Evolutionary conservation across 2,113 vertebrate genomes (phyloP).

Genomic region (Accipiter cooperii): DNA sequence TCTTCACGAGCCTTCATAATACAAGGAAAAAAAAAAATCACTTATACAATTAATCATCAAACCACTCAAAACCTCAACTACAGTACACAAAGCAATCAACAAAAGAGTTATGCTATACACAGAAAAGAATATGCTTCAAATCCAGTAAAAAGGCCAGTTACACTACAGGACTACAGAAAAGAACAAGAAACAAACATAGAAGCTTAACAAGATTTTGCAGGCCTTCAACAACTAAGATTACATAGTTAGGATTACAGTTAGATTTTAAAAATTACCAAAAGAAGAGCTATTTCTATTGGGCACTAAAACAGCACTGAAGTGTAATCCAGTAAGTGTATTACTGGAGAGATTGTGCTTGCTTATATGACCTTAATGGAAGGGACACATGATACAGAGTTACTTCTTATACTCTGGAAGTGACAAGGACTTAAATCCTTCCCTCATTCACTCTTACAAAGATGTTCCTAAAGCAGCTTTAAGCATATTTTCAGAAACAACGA

Average conservation of each 20-base stretch:
- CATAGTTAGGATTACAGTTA: not conserved
- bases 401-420: not conserved
- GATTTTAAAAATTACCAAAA: not conserved
- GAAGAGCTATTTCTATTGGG: not conserved
- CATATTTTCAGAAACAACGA: not conserved
- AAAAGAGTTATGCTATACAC: not conserved
- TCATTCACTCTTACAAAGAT: not conserved
- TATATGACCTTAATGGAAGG: not conserved
- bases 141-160: not conserved
- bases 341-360: not conserved
- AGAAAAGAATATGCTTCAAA: not conserved
- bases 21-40: not conserved
- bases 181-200: not conserved
- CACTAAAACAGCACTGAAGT: accelerated
- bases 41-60: not conserved
- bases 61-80: not conserved
- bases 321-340: not conserved
- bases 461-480: not conserved
- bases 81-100: not conserved
- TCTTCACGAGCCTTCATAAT: slow-evolving; percentile 85
- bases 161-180: not conserved
- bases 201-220: not conserved
- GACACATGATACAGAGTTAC: not conserved
- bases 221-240: not conserved
- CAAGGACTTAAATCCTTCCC: not conserved